Base-by-base conservation (phyloP, 2,888 invertebrate genomes). In the Asteroscopus sphinx region DNA sequence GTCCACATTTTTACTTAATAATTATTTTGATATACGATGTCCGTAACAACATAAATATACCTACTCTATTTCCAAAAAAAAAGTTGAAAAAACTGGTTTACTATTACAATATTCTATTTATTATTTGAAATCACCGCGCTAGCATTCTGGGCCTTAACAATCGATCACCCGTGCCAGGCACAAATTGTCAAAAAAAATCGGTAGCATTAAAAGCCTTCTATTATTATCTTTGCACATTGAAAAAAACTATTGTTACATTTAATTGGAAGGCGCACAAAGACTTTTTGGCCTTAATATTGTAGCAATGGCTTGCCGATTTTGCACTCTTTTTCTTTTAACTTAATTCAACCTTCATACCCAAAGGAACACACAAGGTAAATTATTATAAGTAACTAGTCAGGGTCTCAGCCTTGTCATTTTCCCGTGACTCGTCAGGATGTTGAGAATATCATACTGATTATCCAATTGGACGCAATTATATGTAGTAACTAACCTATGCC, bases 281-380 rank as follows among this genome's bases (percentile, higher is more conserved):
- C 9, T 30, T 36, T 15, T 45, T 30, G 35, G 26, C 45, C 30
- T 44, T 12, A 11, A 33, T 33, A 32, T 36, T 36, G 44, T 36
- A 8, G 17, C 7, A 45, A 39, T 37, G 46, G 41, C 12, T 55
- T 61, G 55, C 48, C 49, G 55, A 55, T 66, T 65, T 49, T 30
- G 36, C 45, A 61, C 55, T 37, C 28, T 37, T 67, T 55, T 42
- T 37, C 9, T 8, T 16, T 21, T 32, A 39, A 33, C 12, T 25
- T n/a, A n/a, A n/a, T n/a, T n/a, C n/a, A n/a, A n/a, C n/a, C n/a
- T n/a, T n/a, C n/a, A n/a, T n/a, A n/a, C n/a, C n/a, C n/a, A n/a
- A n/a, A n/a, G n/a, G n/a, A n/a, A n/a, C n/a, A n/a, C n/a, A n/a
- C n/a, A n/a, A n/a, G n/a, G n/a, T n/a, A n/a, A n/a, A n/a, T n/a